Base-by-base conservation (phyloP, 2,797 vertebrate species). In the Sandelia bainsii region DNA sequence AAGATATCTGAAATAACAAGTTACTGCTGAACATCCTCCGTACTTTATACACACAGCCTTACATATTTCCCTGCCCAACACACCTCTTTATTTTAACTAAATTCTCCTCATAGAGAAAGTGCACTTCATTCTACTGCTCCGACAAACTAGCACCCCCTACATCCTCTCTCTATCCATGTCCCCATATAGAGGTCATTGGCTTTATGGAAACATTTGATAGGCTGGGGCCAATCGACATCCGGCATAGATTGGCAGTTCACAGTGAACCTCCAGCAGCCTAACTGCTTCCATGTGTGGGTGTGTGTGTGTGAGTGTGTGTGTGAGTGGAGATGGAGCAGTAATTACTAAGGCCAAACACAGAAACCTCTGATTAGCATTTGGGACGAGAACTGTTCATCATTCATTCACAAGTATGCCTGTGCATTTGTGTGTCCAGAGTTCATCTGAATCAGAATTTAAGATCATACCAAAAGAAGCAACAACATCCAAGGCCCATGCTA, bases 121-220 rank as follows among this genome's bases (percentile, higher is more conserved):
- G 72, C 65, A 81, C 49, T 77, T 73, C 50, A 63, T 40, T 74
- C 59, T 74, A 39, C 39, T 57, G 57, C 70, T 63, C 48, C 39
- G 65, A 61, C 48, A 69, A 73, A 49, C 52, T 64, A 39, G 20
- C 50, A 10, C 34, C 60, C 75, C 59, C 62, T 27, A 54, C 27
- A 22, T 40, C 13, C 29, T 23, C 13, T 14, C 16, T 22, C 59
- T 22, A 40, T 29, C 67, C 54, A 59, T 82, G 77, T 81, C 83
- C 78, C 80, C 63, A 69, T 74, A 85, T 81, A 83, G 84, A 87
- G 88, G 88, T 92, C 89, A 90, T 1, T 52, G 69, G 78, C 84
- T 77, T 79, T 87, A 88, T 85, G 87, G 91, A 92, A 92, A 92
- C 81, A 90, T 80, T 88, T 87, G 81, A 92, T 84, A 88, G 91